Evolutionary conservation across 2,113 vertebrate genomes (phyloP).

Genomic region (Pogona vitticeps): DNA sequence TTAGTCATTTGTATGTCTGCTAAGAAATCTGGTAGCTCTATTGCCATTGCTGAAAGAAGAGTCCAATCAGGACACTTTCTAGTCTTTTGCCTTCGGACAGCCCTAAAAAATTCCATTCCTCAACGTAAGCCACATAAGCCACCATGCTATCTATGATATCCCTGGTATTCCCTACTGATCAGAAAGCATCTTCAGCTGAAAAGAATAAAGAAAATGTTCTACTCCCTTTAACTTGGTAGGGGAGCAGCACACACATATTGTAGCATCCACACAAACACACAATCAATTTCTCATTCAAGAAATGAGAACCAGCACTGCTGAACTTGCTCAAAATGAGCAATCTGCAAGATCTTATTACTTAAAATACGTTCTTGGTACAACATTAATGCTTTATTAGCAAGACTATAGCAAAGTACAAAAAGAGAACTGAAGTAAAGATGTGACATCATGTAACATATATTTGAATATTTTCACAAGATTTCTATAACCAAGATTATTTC

Average conservation of each 20-base stretch:
- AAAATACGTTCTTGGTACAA: not conserved
- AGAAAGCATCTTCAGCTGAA: not conserved
- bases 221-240: not conserved
- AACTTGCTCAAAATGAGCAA: not conserved
- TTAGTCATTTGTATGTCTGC: no score
- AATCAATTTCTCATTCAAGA: not conserved
- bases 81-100: no score
- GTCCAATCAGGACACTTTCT: no score
- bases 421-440: not conserved
- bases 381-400: not conserved
- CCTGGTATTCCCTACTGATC: not conserved
- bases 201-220: not conserved
- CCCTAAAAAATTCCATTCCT: not conserved
- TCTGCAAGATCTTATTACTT: not conserved
- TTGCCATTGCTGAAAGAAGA: no score
- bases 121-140: not conserved
- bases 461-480: not conserved
- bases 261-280: not conserved
- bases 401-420: no score
- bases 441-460: conserved; percentile 16
- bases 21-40: no score
- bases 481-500: no score
- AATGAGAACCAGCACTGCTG: not conserved
- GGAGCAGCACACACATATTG: not conserved
- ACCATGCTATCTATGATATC: not conserved